phyloP scores from a whole-genome alignment of 2,888 invertebrate species.

The Nomada flava region DNA sequence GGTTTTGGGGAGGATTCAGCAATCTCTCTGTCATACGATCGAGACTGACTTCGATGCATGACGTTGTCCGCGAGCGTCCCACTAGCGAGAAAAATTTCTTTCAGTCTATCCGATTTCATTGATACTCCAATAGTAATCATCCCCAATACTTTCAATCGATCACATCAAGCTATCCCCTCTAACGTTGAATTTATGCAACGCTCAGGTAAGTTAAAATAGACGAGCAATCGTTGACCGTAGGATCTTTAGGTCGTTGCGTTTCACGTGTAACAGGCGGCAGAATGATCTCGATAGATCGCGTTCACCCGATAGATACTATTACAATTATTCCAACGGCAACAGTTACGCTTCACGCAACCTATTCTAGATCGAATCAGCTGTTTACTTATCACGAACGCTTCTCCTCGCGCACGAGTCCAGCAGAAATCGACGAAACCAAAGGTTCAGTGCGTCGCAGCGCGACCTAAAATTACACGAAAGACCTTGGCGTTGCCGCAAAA shows the following conservation, averaged over 20 bases:
- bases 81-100: slow-evolving; percentile 67
- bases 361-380: slow-evolving; percentile 1
- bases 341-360: neutral
- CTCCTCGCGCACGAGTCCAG: slow-evolving; percentile 64
- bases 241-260: neutral
- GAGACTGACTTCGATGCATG: neutral
- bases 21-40: slow-evolving; percentile 28
- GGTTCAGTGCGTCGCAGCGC: slow-evolving; percentile 4
- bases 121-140: slow-evolving; percentile 77
- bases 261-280: neutral
- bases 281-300: neutral
- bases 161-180: slow-evolving; percentile 44
- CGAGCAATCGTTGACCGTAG: slow-evolving; percentile 10
- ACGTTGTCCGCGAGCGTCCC: slow-evolving; percentile 72
- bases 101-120: slow-evolving; percentile 40
- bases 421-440: neutral
- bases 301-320: neutral
- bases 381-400: slow-evolving; percentile 54
- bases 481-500: neutral
- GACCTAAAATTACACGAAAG: slow-evolving; percentile 5
- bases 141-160: slow-evolving; percentile 80
- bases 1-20: slow-evolving; percentile 83
- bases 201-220: slow-evolving; percentile 65
- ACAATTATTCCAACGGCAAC: neutral
- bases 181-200: slow-evolving; percentile 34